Evolutionary conservation across 1,140 invertebrate species (phyloP), one percentile per base, ranked within the genome.

Genomic region (Sycophaga agraensis): DNA sequence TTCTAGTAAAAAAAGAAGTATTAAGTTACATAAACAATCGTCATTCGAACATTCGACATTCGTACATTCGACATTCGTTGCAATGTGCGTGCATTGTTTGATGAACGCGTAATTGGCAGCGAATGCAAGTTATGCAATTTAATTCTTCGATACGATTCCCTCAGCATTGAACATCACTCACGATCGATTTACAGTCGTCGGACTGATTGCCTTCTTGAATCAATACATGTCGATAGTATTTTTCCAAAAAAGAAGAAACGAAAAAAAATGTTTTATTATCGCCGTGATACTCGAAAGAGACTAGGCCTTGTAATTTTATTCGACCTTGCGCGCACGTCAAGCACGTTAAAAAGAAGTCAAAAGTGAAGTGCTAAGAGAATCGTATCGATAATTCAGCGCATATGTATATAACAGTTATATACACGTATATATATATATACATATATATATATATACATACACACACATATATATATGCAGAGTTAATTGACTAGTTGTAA

Each of bases 391-490:
- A 11, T 42, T 31, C 34, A 35, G 53, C 54, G 62, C 46, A 70
- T 65, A 60, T 66, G 45, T 67, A 68, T 53, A 67, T 64, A 68
- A 49, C 55, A 35, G 45, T 50, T 59, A 65, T 59, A 64, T 31
- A 31, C 11, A 31, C 4, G 11, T 31, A 60, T 56, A 58, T 65
- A 56, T 57, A 63, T 61, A 66, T 56, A 39, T 65, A 60, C 63
- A 64, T 67, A 64, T 66, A 59, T 64, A 45, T 61, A 63, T 63
- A 60, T 66, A 49, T 59, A 58, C n/a, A n/a, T n/a, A n/a, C n/a
- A n/a, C n/a, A n/a, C n/a, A n/a, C n/a, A n/a, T n/a, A n/a, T n/a
- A 73, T 50, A 64, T 68, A 70, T 55, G 24, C 58, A 62, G n/a
- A n/a, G 48, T n/a, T 40, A 56, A 66, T 49, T 54, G 64, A 71